Evolutionary conservation across 2,888 invertebrate genomes (phyloP).

Genomic region (Scrobipalpa atriplicella): DNA sequence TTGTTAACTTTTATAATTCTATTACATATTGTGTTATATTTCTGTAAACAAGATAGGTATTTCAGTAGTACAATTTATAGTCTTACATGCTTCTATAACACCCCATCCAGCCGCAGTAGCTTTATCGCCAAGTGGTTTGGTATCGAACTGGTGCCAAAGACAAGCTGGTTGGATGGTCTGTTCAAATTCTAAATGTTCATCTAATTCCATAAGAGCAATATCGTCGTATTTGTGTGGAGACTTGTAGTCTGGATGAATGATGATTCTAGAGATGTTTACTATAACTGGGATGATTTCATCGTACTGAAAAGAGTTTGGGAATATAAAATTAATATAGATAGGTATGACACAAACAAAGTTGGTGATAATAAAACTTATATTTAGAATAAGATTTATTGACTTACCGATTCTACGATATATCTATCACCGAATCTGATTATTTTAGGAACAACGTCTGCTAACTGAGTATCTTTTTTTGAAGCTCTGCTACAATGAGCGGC

Average conservation of each 20-base stretch:
- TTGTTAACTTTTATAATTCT: too few relatives aligned
- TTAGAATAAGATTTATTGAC: too few relatives aligned
- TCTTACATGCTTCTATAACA: slow-evolving; percentile 51
- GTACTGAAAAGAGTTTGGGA: slow-evolving; percentile 24
- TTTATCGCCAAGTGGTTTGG: slow-evolving; percentile 39
- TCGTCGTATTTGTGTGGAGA: slow-evolving; percentile 62
- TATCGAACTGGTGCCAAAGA: slow-evolving; percentile 49
- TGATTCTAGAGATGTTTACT: slow-evolving; percentile 49
- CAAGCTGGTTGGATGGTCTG: slow-evolving; percentile 60
- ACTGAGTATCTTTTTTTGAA: slow-evolving; percentile 37
- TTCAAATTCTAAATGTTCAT: slow-evolving; percentile 44
- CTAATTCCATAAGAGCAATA: slow-evolving; percentile 60
- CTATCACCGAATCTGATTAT: slow-evolving; percentile 33
- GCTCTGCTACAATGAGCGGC: slow-evolving; percentile 83
- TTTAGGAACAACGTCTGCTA: slow-evolving; percentile 43
- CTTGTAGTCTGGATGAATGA: slow-evolving; percentile 53
- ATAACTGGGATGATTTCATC: slow-evolving; percentile 39
- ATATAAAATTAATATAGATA: too few relatives aligned
- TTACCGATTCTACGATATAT: not conserved
- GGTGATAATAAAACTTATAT: too few relatives aligned
- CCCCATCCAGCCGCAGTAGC: slow-evolving; percentile 65
- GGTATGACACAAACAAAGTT: too few relatives aligned
- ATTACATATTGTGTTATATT: too few relatives aligned
- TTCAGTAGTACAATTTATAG: too few relatives aligned
- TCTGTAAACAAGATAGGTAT: too few relatives aligned